Evolutionary conservation across 2,888 invertebrate species (phyloP).

Genomic region (Limnephilus auricula): DNA sequence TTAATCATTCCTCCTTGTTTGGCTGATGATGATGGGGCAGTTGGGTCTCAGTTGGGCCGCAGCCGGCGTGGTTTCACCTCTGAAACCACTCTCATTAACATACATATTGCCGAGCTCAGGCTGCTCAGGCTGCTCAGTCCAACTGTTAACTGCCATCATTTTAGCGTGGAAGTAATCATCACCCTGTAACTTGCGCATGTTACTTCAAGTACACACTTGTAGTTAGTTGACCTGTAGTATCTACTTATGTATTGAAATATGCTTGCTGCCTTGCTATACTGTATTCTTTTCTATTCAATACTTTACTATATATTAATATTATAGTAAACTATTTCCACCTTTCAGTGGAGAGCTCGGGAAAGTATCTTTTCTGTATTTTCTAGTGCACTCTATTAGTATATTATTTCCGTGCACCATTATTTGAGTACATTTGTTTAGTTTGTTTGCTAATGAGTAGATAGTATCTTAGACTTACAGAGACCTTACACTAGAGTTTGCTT

Average conservation of each 20-base stretch:
- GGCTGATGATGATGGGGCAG: neutral
- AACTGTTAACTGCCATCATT: slow-evolving; percentile 17
- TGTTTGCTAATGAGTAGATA: slow-evolving; percentile 29
- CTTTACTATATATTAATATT: slow-evolving; percentile 37
- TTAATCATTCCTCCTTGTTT: slow-evolving; percentile 22
- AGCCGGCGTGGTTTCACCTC: neutral
- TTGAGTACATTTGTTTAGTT: slow-evolving; percentile 43
- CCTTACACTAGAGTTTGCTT: slow-evolving; percentile 27
- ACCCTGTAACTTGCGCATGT: neutral
- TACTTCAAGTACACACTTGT: neutral
- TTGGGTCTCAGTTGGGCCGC: neutral
- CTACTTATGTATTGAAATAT: slow-evolving; percentile 26
- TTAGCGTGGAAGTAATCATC: neutral
- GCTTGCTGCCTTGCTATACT: slow-evolving; percentile 58
- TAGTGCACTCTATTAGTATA: slow-evolving; percentile 54
- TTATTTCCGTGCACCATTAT: slow-evolving; percentile 41
- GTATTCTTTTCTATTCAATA: slow-evolving; percentile 54
- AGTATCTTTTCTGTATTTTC: slow-evolving; percentile 57
- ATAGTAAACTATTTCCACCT: no score
- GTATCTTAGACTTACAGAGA: neutral
- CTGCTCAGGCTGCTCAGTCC: neutral
- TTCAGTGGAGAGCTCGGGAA: slow-evolving; percentile 66
- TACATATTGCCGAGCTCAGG: neutral
- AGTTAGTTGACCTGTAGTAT: slow-evolving; percentile 27
- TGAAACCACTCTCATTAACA: neutral